Conservation (phyloP, 2,888 invertebrate genomes). For the Candidula unifasciata region DNA sequence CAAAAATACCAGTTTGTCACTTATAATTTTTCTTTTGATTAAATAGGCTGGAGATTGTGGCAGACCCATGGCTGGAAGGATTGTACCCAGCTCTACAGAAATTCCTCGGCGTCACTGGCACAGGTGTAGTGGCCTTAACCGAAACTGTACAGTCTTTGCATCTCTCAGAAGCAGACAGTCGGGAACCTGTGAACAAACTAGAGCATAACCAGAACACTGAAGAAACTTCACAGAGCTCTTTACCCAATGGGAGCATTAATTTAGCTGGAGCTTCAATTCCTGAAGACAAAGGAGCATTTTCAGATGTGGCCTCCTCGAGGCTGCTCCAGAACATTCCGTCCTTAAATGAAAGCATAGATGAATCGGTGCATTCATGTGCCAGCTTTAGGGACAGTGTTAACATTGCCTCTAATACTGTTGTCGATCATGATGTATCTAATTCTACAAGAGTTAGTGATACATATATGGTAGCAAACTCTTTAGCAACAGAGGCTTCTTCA, state of each 20-base stretch:
- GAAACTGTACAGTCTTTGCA: conserved; percentile 17
- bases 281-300: not conserved
- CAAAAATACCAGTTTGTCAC: no score
- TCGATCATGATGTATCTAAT: not conserved
- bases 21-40: not conserved
- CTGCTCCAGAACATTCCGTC: not conserved
- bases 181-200: not conserved
- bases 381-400: not conserved
- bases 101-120: conserved; percentile 54
- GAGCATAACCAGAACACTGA: not conserved
- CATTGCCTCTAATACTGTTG: not conserved
- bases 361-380: not conserved
- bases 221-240: not conserved
- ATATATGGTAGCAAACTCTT: not conserved
- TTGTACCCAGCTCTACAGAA: conserved; percentile 76
- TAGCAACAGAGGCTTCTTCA: no score
- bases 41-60: conserved; percentile 78
- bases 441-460: not conserved
- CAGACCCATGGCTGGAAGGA: conserved; percentile 80
- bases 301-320: no score
- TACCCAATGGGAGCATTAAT: not conserved
- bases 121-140: conserved; percentile 3
- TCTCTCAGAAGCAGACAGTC: not conserved
- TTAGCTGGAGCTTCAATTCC: not conserved
- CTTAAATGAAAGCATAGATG: not conserved